These are phyloP conservation scores for Elephas maximus DNA, from an alignment of 2,113 vertebrate genomes.

Conservation along the genomic window DNA sequence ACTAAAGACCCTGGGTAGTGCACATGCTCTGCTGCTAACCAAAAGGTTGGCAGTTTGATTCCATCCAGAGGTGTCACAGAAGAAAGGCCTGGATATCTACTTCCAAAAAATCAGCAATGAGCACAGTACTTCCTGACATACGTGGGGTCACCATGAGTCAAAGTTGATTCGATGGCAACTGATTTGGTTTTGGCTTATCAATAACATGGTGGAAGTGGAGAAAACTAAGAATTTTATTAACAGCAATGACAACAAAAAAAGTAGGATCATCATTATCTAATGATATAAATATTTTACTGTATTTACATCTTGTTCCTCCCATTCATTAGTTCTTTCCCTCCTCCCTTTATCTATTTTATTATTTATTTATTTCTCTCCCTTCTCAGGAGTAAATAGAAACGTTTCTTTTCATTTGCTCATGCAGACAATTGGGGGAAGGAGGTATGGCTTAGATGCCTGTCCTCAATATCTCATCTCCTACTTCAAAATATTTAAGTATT, in stretches of 20 bases:
- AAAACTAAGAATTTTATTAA: neutral
- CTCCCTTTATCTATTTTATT: neutral
- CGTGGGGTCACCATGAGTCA: neutral
- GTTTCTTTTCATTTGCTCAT: neutral
- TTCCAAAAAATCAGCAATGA: neutral
- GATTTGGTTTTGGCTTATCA: neutral
- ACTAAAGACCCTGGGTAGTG: too few species aligned
- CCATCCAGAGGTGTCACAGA: neutral
- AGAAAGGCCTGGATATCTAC: neutral
- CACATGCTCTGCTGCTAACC: neutral
- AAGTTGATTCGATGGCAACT: neutral
- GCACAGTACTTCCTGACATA: neutral
- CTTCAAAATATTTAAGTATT: constrained; percentile 2
- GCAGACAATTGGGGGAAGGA: neutral
- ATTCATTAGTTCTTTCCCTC: neutral
- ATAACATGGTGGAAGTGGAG: neutral
- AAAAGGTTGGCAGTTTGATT: neutral
- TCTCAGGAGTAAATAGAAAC: neutral
- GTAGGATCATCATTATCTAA: neutral
- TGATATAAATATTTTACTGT: neutral
- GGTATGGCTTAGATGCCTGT: neutral
- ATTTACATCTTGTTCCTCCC: neutral
- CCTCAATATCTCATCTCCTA: neutral
- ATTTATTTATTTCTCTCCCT: neutral
- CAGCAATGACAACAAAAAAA: neutral